Base-by-base conservation (phyloP, 1,140 invertebrate species). In the Trichonephila inaurata region DNA sequence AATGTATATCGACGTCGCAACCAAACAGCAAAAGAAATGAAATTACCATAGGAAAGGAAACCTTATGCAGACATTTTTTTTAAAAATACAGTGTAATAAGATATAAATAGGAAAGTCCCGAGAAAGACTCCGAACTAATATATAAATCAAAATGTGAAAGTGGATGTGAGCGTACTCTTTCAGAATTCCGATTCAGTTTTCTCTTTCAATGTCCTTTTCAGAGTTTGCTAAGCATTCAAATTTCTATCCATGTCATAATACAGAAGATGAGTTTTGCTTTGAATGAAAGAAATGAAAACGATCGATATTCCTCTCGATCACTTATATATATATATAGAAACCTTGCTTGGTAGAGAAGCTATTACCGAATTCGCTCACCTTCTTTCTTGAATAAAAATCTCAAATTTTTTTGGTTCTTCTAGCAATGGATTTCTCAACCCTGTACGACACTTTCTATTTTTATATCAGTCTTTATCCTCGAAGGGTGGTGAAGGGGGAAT, bases 181-280 rank as follows among this genome's bases (percentile, higher is more conserved):
- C 24, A 28, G 24, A 24, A 69, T 10, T 4, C 0, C 10, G 8
- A 69, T 12, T 69, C n/a, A 69, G 24, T 69, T 14, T 24, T 12
- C 66, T 24, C 21, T 69, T 69, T 69, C 24, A 69, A 69, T 69
- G 66, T 10, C 66, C 14, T 24, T 69, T 69, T 28, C 14, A 3
- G 7, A 69, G 24, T 69, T 69, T 69, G 66, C 66, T 69, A 69
- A 69, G n/a, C 66, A 69, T 69, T 28, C 66, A 69, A 69, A 69
- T 69, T 69, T 69, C 66, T 10, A 69, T 24, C 66, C 66, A 24
- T 7, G 21, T 24, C 66, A 24, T 24, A 24, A n/a, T 69, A 69
- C 66, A 24, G 66, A 8, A 69, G 66, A 69, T 3, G 2, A 69
- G n/a, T 69, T 69, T 69, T 69, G 24, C 66, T 69, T 69, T 28